phyloP scores from a whole-genome alignment of 2,888 invertebrate species.

The Busseola fusca region DNA sequence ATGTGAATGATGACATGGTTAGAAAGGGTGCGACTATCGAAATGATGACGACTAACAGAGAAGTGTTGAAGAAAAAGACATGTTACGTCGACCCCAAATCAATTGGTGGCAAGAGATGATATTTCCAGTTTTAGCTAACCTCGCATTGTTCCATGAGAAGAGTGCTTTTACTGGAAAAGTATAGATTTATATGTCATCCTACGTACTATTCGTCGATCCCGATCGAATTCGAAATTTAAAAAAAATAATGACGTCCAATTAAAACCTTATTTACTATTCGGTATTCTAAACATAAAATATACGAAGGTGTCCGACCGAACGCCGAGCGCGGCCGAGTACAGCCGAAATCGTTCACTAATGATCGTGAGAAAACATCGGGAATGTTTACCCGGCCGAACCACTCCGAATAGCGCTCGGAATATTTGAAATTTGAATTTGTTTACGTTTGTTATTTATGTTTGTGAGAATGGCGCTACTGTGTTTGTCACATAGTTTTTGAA shows the following conservation, averaged over 20 bases:
- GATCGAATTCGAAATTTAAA: conserved; percentile 20
- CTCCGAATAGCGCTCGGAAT: conserved; percentile 62
- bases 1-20: no score
- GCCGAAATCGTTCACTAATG: conserved; percentile 66
- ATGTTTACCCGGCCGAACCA: conserved; percentile 58
- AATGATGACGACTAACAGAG: no score
- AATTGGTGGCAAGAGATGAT: no score
- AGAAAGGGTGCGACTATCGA: no score
- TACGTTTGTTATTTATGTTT: conserved; percentile 45
- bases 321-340: conserved; percentile 49
- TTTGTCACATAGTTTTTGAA: background rate
- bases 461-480: conserved; percentile 34
- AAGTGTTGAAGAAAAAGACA: no score
- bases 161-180: background rate
- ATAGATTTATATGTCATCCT: no score
- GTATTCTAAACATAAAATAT: conserved; percentile 54
- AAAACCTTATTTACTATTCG: conserved; percentile 49
- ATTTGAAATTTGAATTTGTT: conserved; percentile 68
- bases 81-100: no score
- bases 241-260: conserved; percentile 55
- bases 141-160: background rate
- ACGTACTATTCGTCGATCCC: conserved; percentile 7
- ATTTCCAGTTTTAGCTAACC: background rate
- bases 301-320: conserved; percentile 55
- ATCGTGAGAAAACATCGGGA: conserved; percentile 69